These are phyloP conservation scores for Gavialis gangeticus DNA, from an alignment of 2,113 vertebrate genomes.

Conservation along the genomic window DNA sequence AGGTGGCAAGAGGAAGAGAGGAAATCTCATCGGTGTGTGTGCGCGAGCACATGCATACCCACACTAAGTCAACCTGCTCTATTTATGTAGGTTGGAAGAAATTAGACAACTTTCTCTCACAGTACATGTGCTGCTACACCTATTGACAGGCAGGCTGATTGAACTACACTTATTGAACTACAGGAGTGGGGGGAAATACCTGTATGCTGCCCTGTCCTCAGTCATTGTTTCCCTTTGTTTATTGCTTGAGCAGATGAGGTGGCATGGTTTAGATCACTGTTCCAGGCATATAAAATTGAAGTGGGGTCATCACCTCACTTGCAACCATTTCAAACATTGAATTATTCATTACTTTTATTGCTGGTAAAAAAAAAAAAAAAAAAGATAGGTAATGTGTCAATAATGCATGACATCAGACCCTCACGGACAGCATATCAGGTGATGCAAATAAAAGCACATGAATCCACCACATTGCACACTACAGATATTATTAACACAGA, in stretches of 20 bases:
- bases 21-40: fast-evolving
- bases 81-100: neutral
- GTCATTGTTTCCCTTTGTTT: neutral
- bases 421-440: neutral
- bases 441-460: neutral
- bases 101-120: neutral
- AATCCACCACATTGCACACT: neutral
- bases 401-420: neutral
- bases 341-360: neutral
- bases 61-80: neutral
- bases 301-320: neutral
- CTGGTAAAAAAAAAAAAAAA: neutral
- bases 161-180: too few relatives aligned
- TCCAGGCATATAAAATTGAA: neutral
- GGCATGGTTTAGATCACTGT: neutral
- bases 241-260: neutral
- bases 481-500: neutral
- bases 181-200: neutral
- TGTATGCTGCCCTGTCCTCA: too few relatives aligned
- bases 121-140: neutral
- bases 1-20: neutral
- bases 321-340: neutral
- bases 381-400: neutral
- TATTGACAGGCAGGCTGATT: neutral
- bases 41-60: neutral